These are phyloP conservation scores for Lycaon pictus DNA, from an alignment of 2,113 vertebrate genomes.

Conservation along the genomic window DNA sequence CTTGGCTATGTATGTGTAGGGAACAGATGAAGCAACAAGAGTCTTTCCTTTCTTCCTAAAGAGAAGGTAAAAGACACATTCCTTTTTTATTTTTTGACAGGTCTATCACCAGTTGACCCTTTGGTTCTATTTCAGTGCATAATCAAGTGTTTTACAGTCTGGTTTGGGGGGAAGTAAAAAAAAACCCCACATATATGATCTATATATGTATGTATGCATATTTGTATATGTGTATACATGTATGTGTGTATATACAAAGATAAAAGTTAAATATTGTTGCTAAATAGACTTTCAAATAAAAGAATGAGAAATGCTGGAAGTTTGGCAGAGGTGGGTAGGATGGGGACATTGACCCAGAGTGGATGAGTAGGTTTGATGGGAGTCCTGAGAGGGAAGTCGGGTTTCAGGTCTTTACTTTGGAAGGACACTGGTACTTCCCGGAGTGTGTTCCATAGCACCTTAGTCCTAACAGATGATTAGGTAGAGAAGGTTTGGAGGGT, in stretches of 20 bases:
- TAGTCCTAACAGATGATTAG: neutral
- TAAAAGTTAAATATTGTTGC: neutral
- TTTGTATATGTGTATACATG: neutral
- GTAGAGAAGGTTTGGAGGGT: neutral
- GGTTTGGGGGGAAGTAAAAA: neutral
- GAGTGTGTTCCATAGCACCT: neutral
- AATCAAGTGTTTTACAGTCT: neutral
- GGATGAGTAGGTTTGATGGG: neutral
- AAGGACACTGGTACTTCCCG: neutral
- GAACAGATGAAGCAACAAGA: too few relatives aligned
- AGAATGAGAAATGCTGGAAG: neutral
- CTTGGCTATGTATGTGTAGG: too few relatives aligned
- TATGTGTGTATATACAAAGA: neutral
- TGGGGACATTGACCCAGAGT: neutral
- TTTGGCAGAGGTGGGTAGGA: neutral
- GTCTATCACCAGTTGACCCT: neutral
- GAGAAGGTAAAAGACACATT: neutral
- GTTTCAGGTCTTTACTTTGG: neutral
- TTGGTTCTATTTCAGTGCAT: neutral
- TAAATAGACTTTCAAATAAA: neutral
- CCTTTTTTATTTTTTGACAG: neutral
- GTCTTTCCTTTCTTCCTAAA: neutral
- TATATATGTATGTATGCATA: rapidly evolving
- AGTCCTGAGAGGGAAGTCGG: neutral
- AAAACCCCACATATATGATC: rapidly evolving